A percentile compares a stretch with the other conserved stretches of the same genome.
phyloP scores from a whole-genome alignment of 2,113 vertebrate species.

The Lipotes vexillifer region DNA sequence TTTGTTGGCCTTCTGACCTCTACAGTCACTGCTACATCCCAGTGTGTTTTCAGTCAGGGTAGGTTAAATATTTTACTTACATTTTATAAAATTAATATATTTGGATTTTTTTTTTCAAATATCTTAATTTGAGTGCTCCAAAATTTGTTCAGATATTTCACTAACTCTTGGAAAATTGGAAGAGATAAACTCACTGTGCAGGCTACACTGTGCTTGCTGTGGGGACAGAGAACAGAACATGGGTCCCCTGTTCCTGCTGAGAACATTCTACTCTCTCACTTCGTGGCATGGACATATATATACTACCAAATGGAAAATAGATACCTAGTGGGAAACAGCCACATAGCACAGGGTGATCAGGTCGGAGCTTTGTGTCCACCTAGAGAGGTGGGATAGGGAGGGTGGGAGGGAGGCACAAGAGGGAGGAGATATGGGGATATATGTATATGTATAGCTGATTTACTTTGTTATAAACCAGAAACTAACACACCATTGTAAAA shows the following conservation, averaged over 20 bases:
- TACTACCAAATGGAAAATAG: too few relatives aligned
- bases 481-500: too few relatives aligned
- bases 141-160: background rate
- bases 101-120: background rate
- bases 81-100: background rate
- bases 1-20: background rate
- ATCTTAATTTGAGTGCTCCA: background rate
- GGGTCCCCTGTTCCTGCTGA: fast-evolving
- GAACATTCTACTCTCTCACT: background rate
- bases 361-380: too few relatives aligned
- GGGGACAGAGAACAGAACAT: background rate
- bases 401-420: too few relatives aligned
- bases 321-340: too few relatives aligned
- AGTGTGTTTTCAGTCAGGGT: background rate
- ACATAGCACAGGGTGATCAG: too few relatives aligned
- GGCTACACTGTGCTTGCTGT: fast-evolving
- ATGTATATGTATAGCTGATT: too few relatives aligned
- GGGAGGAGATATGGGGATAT: too few relatives aligned
- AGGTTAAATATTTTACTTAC: background rate
- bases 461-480: too few relatives aligned
- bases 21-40: background rate
- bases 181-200: too few relatives aligned
- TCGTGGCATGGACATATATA: too few relatives aligned
- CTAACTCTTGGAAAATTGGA: background rate
- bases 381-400: too few relatives aligned